Percentiles rank a stretch among this genome's conserved stretches.
These are phyloP conservation scores for Chloebia gouldiae DNA, from an alignment of 2,113 vertebrate genomes.

Conservation along the genomic window DNA sequence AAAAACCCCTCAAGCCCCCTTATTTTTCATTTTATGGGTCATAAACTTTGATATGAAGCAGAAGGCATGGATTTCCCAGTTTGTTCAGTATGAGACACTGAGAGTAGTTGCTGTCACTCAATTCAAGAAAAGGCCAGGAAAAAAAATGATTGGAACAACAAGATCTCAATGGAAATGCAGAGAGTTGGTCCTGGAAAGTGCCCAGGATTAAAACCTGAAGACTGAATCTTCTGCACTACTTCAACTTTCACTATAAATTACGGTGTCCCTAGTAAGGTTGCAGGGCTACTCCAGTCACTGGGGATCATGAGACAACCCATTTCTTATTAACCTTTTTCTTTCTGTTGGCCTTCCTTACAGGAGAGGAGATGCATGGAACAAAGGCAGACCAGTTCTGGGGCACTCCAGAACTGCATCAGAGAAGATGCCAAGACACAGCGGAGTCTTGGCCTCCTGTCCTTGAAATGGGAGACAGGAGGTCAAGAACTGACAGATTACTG, in stretches of 20 bases:
- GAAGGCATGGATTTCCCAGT: not conserved
- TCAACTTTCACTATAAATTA: not conserved
- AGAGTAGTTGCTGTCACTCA: not conserved
- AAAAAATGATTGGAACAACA: not conserved
- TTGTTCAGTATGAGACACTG: not conserved
- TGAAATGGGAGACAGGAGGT: not conserved
- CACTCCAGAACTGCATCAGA: not conserved
- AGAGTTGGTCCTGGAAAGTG: not conserved
- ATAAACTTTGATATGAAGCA: constrained; percentile 22
- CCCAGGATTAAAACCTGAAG: not conserved
- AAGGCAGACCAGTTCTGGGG: not conserved
- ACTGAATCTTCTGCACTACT: not conserved
- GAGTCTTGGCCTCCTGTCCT: not conserved
- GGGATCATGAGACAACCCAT: not conserved
- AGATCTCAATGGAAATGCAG: not conserved
- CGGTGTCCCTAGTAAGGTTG: not conserved
- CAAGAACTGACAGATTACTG: not conserved
- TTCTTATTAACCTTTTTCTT: not conserved
- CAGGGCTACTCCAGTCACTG: not conserved
- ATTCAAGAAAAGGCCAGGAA: not conserved
- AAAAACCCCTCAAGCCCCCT: not conserved
- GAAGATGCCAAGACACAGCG: not conserved
- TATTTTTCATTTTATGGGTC: constrained; percentile 10
- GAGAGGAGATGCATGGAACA: not conserved
- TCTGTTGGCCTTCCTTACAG: not conserved